Conservation (phyloP, 2,113 vertebrate genomes). For the Hirundichthys speculiger region DNA sequence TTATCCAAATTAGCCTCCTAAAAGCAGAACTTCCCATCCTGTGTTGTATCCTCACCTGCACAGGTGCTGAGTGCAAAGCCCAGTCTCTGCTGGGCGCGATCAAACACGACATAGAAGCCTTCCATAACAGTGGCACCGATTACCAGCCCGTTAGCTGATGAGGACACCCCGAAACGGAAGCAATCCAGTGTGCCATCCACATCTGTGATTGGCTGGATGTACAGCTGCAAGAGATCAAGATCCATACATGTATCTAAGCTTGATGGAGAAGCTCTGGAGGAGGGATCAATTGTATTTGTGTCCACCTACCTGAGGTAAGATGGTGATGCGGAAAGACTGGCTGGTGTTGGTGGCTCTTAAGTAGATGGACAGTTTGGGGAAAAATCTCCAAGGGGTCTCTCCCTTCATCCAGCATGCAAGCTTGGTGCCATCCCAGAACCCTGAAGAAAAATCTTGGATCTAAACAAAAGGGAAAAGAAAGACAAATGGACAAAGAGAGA, state of each 20-base stretch:
- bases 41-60: slow-evolving; percentile 85
- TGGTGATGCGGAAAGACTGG: slow-evolving; percentile 91
- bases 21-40: no score
- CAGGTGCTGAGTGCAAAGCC: slow-evolving; percentile 93
- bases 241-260: background rate
- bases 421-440: slow-evolving; percentile 93
- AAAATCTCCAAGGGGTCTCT: slow-evolving; percentile 90
- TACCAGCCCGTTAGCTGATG: slow-evolving; percentile 88
- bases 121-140: slow-evolving; percentile 98
- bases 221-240: slow-evolving; percentile 81
- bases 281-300: background rate
- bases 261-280: background rate
- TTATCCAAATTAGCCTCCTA: no score
- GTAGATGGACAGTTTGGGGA: slow-evolving; percentile 96
- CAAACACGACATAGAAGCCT: slow-evolving; percentile 95
- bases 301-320: slow-evolving; percentile 90
- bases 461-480: slow-evolving; percentile 50
- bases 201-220: slow-evolving; percentile 89
- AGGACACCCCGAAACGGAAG: slow-evolving; percentile 92
- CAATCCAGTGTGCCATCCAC: slow-evolving; percentile 86
- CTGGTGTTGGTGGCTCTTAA: slow-evolving; percentile 90
- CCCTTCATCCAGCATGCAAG: slow-evolving; percentile 92
- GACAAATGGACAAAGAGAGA: slow-evolving; percentile 7
- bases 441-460: slow-evolving; percentile 91
- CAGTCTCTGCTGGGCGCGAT: slow-evolving; percentile 86